Base-by-base conservation (phyloP, 2,888 invertebrate species). In the Dryadula phaetusa region DNA sequence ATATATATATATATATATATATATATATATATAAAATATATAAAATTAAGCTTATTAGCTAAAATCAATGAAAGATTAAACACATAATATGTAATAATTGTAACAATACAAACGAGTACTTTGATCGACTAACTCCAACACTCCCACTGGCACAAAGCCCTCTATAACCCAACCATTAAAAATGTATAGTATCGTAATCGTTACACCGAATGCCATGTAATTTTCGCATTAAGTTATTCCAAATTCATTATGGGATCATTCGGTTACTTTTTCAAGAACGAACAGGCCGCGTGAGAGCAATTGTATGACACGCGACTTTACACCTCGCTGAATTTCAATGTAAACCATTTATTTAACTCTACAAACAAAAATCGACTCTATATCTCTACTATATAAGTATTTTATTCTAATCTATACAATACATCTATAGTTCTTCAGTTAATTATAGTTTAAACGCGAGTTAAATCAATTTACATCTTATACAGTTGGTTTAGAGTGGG, bases 251-350 rank as follows among this genome's bases (percentile, higher is more conserved):
- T 71, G 67, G 66, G 46, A 62, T 71, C 72, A 73, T 69, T 74
- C 73, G 71, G 72, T 70, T 72, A 69, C 71, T 74, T 66, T n/a
- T 70, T 69, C 61, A 67, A 67, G 74, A 74, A 66, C 62, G 76
- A 75, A 64, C 67, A 76, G 74, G 67, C 73, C 72, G 77, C 78
- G 77, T 78, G 77, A 71, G 77, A 78, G 71, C 73, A 72, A 76
- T 72, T 74, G 72, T 76, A n/a, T 76, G 78, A 76, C 78, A 77
- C 78, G 76, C 76, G 78, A 75, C 67, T 71, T 66, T 70, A 70
- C 76, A 70, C 75, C 72, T 76, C 76, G 66, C 65, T 74, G 72
- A 60, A 32, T 69, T 56, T 49, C 52, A 74, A 75, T 70, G 40
- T 7, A 18, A 7, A 54, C 10, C 25, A 6, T 20, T 18, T 25